phyloP scores from a whole-genome alignment of 2,113 vertebrate genomes.

The Perccottus glenii region DNA sequence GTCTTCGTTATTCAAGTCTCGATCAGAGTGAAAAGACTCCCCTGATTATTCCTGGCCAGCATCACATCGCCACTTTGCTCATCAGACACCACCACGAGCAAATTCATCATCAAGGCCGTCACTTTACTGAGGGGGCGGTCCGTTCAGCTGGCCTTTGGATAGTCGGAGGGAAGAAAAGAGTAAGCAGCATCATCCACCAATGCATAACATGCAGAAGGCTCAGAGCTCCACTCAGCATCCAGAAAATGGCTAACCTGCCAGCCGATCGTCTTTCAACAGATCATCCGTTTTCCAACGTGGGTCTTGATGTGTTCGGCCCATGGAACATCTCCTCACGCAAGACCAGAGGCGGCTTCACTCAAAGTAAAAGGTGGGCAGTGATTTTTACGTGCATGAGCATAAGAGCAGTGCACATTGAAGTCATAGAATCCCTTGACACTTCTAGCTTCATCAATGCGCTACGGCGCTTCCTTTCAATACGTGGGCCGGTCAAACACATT shows the following conservation, averaged over 20 bases:
- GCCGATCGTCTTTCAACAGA: slow-evolving; percentile 25
- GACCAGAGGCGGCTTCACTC: slow-evolving; percentile 12
- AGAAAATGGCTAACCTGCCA: slow-evolving; percentile 41
- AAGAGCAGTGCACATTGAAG: slow-evolving; percentile 30
- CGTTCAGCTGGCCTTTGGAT: slow-evolving; percentile 38
- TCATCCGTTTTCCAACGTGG: slow-evolving; percentile 30
- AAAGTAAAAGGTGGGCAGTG: slow-evolving; percentile 24
- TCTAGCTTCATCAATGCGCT: slow-evolving; percentile 37
- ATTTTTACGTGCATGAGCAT: slow-evolving; percentile 42
- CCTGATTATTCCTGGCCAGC: slow-evolving; percentile 22
- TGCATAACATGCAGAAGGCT: slow-evolving; percentile 38
- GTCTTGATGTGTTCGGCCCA: slow-evolving; percentile 32
- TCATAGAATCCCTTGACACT: slow-evolving; percentile 28
- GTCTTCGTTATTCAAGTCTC: neutral
- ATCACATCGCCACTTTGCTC: slow-evolving; percentile 28
- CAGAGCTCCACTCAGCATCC: neutral
- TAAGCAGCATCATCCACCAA: slow-evolving; percentile 36
- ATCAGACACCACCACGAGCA: slow-evolving; percentile 27
- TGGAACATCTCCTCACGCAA: slow-evolving; percentile 6
- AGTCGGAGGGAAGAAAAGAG: slow-evolving; percentile 21
- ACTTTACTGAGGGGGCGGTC: slow-evolving; percentile 37
- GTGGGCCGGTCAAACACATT: slow-evolving; percentile 6
- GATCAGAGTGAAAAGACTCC: slow-evolving; percentile 2
- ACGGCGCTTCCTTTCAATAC: slow-evolving; percentile 12
- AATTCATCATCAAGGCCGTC: slow-evolving; percentile 27